These are phyloP conservation scores for Lates calcarifer DNA, from an alignment of 2,113 vertebrate species.

Conservation along the genomic window DNA sequence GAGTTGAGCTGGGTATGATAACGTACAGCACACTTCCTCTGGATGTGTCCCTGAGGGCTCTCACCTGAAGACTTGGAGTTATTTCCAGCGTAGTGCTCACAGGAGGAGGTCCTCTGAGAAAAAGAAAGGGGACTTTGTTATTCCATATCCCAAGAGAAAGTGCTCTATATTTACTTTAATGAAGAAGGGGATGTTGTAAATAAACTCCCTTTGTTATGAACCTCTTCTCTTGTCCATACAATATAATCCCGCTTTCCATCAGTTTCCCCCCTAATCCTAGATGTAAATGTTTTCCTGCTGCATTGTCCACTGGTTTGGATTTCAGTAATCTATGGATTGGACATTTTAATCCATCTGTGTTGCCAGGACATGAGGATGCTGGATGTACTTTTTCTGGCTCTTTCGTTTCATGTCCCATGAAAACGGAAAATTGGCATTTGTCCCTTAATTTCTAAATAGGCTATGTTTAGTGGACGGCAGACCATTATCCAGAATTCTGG, in stretches of 20 bases:
- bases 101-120: constrained; percentile 65
- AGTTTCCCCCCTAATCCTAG: constrained; percentile 38
- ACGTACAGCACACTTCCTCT: constrained; percentile 42
- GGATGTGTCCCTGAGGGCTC: constrained; percentile 66
- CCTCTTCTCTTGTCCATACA: constrained; percentile 33
- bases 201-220: constrained; percentile 48
- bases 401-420: constrained; percentile 50
- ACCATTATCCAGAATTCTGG: constrained; percentile 44
- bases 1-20: constrained; percentile 60
- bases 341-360: constrained; percentile 47
- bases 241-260: constrained; percentile 33
- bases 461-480: constrained; percentile 53
- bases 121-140: constrained; percentile 39
- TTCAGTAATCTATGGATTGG: constrained; percentile 49
- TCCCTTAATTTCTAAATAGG: constrained; percentile 54
- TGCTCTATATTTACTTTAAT: constrained; percentile 67
- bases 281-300: constrained; percentile 37
- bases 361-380: constrained; percentile 45
- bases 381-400: constrained; percentile 47
- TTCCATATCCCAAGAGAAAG: constrained; percentile 59
- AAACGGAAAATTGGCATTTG: constrained; percentile 55
- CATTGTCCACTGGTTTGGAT: constrained; percentile 56
- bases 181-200: constrained; percentile 56
- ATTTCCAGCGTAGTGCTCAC: constrained; percentile 67
- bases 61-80: constrained; percentile 74